Conservation (phyloP, 2,797 vertebrate genomes). For the Myotis vivesi region DNA sequence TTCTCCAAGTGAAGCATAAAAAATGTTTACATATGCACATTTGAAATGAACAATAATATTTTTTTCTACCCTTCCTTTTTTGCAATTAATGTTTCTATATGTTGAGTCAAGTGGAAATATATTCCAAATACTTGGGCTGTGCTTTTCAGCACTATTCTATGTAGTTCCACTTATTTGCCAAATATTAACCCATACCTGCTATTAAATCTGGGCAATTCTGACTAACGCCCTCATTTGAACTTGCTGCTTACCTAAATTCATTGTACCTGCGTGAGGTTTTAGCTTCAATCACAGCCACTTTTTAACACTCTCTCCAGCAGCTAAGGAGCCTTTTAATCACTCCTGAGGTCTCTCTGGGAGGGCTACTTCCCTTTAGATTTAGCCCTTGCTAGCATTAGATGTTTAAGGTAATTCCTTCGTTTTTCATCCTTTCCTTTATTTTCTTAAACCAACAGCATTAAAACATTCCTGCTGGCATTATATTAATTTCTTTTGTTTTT, state of each 20-base stretch:
- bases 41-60: conserved; percentile 31
- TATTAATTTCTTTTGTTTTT: conserved; percentile 69
- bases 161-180: conserved; percentile 42
- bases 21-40: not conserved
- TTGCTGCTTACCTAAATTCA: conserved; percentile 79
- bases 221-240: conserved; percentile 67
- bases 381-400: conserved; percentile 71
- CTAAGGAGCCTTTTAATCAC: conserved; percentile 74
- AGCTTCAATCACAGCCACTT: conserved; percentile 68
- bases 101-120: conserved; percentile 3
- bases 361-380: conserved; percentile 62
- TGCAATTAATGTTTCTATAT: conserved; percentile 28
- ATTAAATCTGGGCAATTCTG: conserved; percentile 47
- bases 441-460: conserved; percentile 34
- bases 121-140: not conserved
- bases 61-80: not conserved
- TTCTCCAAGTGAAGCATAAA: conserved; percentile 47
- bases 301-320: conserved; percentile 69
- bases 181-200: conserved; percentile 31
- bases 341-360: conserved; percentile 60
- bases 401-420: conserved; percentile 77
- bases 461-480: conserved; percentile 64
- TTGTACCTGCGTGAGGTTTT: conserved; percentile 66
- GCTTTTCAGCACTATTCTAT: conserved; percentile 31
- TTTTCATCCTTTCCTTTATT: conserved; percentile 71